Evolutionary conservation across 2,888 invertebrate genomes (phyloP).

Genomic region (Acronicta aceris): DNA sequence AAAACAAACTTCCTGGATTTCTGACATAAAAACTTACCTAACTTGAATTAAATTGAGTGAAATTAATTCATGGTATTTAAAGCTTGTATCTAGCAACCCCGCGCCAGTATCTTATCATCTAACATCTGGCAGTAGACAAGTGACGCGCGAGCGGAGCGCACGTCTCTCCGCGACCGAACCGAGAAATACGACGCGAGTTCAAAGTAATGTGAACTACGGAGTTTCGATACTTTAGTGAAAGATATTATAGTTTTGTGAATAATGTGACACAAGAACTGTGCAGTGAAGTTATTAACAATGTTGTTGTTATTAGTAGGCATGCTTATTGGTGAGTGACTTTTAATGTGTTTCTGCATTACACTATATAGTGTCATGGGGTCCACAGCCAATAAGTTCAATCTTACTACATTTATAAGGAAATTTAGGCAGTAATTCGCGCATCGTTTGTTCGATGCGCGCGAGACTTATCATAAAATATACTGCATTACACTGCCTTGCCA

Average conservation of each 20-base stretch:
- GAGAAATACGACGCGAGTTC: constrained; percentile 41
- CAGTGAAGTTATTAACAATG: constrained; percentile 63
- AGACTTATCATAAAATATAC: no score
- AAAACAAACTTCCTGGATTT: no score
- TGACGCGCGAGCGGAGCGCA: constrained; percentile 39
- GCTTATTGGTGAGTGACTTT: constrained; percentile 69
- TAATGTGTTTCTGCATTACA: constrained; percentile 10
- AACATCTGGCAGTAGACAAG: constrained; percentile 58
- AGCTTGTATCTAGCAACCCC: constrained; percentile 46
- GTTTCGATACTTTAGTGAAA: constrained; percentile 36
- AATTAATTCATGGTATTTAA: constrained; percentile 18
- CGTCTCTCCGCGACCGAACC: constrained; percentile 33
- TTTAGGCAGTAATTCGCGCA: no score
- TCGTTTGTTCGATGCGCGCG: no score
- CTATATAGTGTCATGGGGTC: no score
- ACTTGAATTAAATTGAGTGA: no score
- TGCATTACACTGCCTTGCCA: no score
- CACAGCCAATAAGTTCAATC: no score
- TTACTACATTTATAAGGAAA: no score
- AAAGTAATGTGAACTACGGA: constrained; percentile 41
- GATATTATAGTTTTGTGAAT: constrained; percentile 39
- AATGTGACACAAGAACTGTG: constrained; percentile 51
- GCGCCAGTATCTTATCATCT: constrained; percentile 61
- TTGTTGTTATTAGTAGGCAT: constrained; percentile 69
- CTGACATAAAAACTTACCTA: no score